Base-by-base conservation (phyloP, 2,888 invertebrate species). In the Junonia oenone region DNA sequence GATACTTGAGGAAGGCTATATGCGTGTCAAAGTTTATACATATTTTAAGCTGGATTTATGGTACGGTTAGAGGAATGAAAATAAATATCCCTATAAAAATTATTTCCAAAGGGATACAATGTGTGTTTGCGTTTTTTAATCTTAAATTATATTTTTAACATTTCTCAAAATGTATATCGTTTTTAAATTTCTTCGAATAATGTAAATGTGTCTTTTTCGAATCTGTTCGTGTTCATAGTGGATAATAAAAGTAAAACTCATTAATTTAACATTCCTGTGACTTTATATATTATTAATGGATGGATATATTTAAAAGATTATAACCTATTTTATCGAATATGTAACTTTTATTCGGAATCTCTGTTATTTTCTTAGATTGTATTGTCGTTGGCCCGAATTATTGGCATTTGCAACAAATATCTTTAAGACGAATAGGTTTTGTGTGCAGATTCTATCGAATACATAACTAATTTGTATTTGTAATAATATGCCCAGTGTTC, bases 221-320 rank as follows among this genome's bases (percentile, higher is more conserved):
- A 22, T 54, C 22, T 45, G 47, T 56, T 48, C 43, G 51, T 56
- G 51, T 51, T 56, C 48, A 54, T 56, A 50, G 43, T 51, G 22
- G 46, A 45, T 54, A 54, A 45, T 54, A 45, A 54, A 56, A 54
- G 38, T 54, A 45, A 54, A 56, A 37, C 22, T 46, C 8, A 33
- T 35, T 58, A 51, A 58, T 49, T 49, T 47, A 53, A 51, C 53
- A 53, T 51, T 54, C 47, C 45, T 48, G 26, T 26, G 15, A 45
- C 6, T 19, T 56, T n/a, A 17, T 29, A 46, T 49, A 55, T 50
- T 45, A n/a, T 58, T 55, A 26, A 46, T 53, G 46, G 45, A 29
- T 35, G 45, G 26, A 50, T 56, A 47, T 56, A 51, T 51, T 56
- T 49, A 31, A 48, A 26, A 45, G 19, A 52, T 45, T 51, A 55